phyloP scores from a whole-genome alignment of 2,888 invertebrate genomes.

The Lottia scabra region DNA sequence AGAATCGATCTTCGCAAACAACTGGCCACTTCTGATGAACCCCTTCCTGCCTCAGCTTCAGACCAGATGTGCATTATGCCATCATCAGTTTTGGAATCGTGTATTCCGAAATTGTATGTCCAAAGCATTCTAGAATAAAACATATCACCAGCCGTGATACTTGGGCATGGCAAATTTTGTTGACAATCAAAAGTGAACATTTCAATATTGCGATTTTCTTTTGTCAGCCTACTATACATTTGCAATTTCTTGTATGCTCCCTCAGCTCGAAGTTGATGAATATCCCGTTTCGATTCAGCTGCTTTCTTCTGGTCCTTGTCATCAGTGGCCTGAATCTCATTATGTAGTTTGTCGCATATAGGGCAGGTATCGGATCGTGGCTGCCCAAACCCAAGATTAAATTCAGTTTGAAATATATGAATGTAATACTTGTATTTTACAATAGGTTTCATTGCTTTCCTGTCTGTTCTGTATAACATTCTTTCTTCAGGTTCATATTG shows the following conservation, averaged over 20 bases:
- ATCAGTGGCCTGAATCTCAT: slow-evolving; percentile 14
- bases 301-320: slow-evolving; percentile 6
- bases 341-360: slow-evolving; percentile 23
- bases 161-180: slow-evolving; percentile 23
- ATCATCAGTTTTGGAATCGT: slow-evolving; percentile 18
- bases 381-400: slow-evolving; percentile 24
- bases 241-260: slow-evolving; percentile 20
- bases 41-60: slow-evolving; percentile 18
- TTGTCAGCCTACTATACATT: slow-evolving; percentile 9
- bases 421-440: slow-evolving; percentile 19
- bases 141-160: slow-evolving; percentile 20
- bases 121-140: slow-evolving; percentile 22
- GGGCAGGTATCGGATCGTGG: slow-evolving; percentile 25
- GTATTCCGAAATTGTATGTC: slow-evolving; percentile 25
- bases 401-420: slow-evolving; percentile 18
- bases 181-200: slow-evolving; percentile 24
- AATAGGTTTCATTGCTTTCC: slow-evolving; percentile 12
- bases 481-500: slow-evolving; percentile 24
- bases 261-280: slow-evolving; percentile 21
- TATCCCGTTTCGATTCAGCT: slow-evolving; percentile 17
- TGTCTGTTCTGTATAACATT: slow-evolving; percentile 13
- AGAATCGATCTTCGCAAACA: slow-evolving; percentile 15
- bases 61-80: slow-evolving; percentile 22
- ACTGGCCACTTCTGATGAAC: slow-evolving; percentile 21
- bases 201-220: slow-evolving; percentile 14